phyloP scores from a whole-genome alignment of 2,888 invertebrate species.

The Yponomeuta cagnagella region DNA sequence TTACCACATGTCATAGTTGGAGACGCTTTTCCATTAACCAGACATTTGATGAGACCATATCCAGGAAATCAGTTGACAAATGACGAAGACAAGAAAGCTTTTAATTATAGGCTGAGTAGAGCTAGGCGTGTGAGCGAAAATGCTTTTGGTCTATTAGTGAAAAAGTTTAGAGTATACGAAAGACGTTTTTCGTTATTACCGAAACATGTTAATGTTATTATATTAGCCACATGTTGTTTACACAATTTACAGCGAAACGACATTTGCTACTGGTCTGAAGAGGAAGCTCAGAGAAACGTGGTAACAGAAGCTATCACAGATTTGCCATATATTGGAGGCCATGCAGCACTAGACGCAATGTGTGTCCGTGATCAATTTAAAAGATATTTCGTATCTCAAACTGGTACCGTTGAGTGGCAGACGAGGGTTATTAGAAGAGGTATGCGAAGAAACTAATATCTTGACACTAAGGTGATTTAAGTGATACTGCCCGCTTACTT shows the following conservation, averaged over 20 bases:
- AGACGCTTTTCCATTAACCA: slow-evolving; percentile 22
- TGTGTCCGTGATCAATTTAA: slow-evolving; percentile 18
- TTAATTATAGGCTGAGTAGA: slow-evolving; percentile 19
- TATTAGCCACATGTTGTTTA: slow-evolving; percentile 16
- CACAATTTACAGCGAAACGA: slow-evolving; percentile 14
- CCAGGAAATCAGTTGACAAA: slow-evolving; percentile 17
- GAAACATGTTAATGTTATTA: neutral
- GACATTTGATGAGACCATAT: slow-evolving; percentile 19
- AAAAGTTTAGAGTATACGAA: slow-evolving; percentile 19
- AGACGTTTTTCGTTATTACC: slow-evolving; percentile 15
- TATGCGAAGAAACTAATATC: too few species aligned
- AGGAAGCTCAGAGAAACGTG: slow-evolving; percentile 14
- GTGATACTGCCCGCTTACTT: too few species aligned
- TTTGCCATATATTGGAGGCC: slow-evolving; percentile 17
- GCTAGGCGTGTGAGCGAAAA: slow-evolving; percentile 19
- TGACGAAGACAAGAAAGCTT: slow-evolving; percentile 17
- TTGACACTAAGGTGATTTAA: too few species aligned
- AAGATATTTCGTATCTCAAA: slow-evolving; percentile 17
- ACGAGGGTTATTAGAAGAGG: slow-evolving; percentile 17
- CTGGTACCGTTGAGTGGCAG: slow-evolving; percentile 13
- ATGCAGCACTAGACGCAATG: slow-evolving; percentile 17
- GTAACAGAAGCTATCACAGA: slow-evolving; percentile 15
- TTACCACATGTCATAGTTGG: slow-evolving; percentile 14
- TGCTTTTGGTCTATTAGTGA: slow-evolving; percentile 20
- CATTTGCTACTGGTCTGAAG: slow-evolving; percentile 15